A percentile compares a stretch with the other conserved stretches of the same genome.
These are phyloP conservation scores for Lophotis ruficrista DNA, from an alignment of 2,113 vertebrate genomes.

Conservation along the genomic window DNA sequence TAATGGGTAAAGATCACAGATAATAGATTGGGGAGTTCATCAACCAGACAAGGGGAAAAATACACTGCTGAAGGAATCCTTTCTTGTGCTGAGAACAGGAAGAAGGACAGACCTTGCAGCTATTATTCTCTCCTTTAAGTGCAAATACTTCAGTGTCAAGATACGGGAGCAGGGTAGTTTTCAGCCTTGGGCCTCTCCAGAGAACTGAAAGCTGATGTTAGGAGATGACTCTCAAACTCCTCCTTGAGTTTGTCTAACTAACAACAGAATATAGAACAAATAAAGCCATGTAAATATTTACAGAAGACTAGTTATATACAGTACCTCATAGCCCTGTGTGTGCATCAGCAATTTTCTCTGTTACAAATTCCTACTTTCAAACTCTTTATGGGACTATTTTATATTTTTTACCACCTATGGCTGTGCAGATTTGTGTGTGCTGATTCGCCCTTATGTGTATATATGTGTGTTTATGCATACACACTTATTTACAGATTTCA, in stretches of 20 bases:
- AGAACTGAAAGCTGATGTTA: background rate
- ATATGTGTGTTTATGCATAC: background rate
- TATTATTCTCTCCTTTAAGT: constrained; percentile 15
- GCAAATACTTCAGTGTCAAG: background rate
- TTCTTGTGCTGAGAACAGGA: background rate
- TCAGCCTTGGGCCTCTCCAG: background rate
- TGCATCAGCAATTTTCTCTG: background rate
- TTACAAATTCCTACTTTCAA: background rate
- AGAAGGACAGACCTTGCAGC: background rate
- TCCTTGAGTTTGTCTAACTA: background rate
- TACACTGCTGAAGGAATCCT: background rate
- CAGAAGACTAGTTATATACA: background rate
- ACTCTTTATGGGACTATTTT: background rate
- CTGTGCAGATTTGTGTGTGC: background rate
- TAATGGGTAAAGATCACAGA: background rate
- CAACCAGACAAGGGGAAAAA: background rate
- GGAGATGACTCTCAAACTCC: background rate
- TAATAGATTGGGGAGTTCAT: constrained; percentile 1
- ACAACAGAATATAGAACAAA: background rate
- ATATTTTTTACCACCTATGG: background rate
- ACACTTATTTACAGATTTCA: background rate
- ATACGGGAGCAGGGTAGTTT: background rate
- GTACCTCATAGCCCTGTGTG: background rate
- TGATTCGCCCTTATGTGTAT: background rate
- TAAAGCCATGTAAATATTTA: background rate